These are phyloP conservation scores for Callithrix jacchus DNA, from an alignment of 2,113 vertebrate genomes.

Conservation along the genomic window DNA sequence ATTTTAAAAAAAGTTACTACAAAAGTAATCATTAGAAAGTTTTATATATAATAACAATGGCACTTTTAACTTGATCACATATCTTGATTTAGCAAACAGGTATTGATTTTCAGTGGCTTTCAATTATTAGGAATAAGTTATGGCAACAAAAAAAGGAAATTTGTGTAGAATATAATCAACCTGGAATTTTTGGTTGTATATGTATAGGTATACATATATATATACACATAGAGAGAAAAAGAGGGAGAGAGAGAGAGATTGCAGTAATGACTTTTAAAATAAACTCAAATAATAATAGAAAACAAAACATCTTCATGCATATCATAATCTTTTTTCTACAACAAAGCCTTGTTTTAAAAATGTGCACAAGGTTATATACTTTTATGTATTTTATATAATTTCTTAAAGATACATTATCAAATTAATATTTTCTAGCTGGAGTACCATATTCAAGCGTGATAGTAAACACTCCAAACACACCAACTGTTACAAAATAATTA, in stretches of 20 bases:
- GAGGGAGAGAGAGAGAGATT: neutral
- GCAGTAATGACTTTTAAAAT: conserved; percentile 63
- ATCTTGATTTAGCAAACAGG: conserved; percentile 76
- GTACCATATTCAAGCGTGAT: conserved; percentile 63
- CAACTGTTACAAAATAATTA: conserved; percentile 61
- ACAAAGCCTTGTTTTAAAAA: conserved; percentile 11
- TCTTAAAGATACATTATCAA: conserved; percentile 70
- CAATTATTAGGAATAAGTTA: conserved; percentile 80
- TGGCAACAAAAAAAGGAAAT: conserved; percentile 77
- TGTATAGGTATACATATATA: no score
- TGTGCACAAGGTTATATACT: neutral
- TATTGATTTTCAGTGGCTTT: conserved; percentile 81
- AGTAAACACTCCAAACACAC: conserved; percentile 63
- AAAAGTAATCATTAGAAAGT: conserved; percentile 93
- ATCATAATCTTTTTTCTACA: conserved; percentile 61
- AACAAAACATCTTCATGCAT: conserved; percentile 56
- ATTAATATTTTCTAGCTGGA: conserved; percentile 64
- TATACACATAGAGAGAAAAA: no score
- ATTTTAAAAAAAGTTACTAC: conserved; percentile 64
- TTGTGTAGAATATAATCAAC: conserved; percentile 64
- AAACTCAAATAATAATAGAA: conserved; percentile 71
- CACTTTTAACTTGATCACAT: conserved; percentile 81
- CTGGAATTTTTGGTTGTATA: conserved; percentile 41
- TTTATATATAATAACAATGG: conserved; percentile 87
- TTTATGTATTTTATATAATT: conserved; percentile 70